Base-by-base conservation (phyloP, 2,888 invertebrate genomes). In the Drosophila setosimentum region DNA sequence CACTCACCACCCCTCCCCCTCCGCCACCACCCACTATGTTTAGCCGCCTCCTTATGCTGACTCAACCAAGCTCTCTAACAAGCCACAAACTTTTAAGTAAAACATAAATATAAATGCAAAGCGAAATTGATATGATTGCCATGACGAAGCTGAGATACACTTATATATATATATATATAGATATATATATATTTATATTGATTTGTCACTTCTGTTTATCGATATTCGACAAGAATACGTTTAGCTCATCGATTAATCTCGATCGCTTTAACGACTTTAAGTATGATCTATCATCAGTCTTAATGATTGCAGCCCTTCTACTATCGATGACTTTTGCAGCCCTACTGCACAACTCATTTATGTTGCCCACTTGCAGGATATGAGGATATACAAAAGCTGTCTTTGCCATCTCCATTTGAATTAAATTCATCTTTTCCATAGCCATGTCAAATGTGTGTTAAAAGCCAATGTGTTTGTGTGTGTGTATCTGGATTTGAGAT, bases 341-440 rank as follows among this genome's bases (percentile, higher is more conserved):
- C 21, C 4, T 37, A 30, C 0, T 2, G 16, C 0, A 24, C 21
- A 10, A 3, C 3, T 2, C 4, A 54, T 30, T 30, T 6, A 42
- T 27, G 7, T 30, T 29, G 30, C 42, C 18, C 16, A 21, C 6
- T 57, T 10, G 7, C 2, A 65, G 58, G 3, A 50, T 45, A 48
- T 58, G 4, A 6, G 11, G 7, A 13, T 24, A 13, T 40, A n/a
- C 45, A 45, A 51, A 55, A 55, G 50, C 66, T 57, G 49, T 53
- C 55, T 58, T 57, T 67, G 55, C 55, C 35, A 60, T 72, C 74
- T 87, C 73, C 71, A 90, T 83, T 78, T 87, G 73, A 76, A 82
- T 89, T 87, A 75, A 89, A 89, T 89, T 82, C 80, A 89, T 89
- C 68, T 82, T 84, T 87, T 82, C 75, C 68, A 67, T 55, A 51